Conservation (phyloP, 1,140 invertebrate species). For the Drosophila sproati region DNA sequence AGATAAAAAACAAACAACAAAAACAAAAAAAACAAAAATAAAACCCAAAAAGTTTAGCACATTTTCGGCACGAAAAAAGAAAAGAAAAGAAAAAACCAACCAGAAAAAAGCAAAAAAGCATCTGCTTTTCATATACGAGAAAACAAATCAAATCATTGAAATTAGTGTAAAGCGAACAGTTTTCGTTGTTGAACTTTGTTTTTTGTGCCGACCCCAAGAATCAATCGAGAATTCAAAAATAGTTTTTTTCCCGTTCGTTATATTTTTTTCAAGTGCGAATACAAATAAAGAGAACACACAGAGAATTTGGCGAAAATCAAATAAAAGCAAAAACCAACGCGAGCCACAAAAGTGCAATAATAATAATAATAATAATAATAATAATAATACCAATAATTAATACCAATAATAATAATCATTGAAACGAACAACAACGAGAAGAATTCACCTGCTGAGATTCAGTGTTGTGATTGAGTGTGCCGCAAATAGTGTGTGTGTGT, state of each 20-base stretch:
- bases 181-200: conserved; percentile 5
- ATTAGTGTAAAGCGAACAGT: conserved; percentile 38
- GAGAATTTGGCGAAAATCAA: neutral
- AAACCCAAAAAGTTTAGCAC: conserved; percentile 1
- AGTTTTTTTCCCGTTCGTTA: conserved; percentile 1
- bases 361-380: conserved; percentile 3
- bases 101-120: conserved; percentile 7
- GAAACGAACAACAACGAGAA: neutral
- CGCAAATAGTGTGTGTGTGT: too few relatives aligned
- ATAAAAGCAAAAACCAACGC: neutral
- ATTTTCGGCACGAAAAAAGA: conserved; percentile 12
- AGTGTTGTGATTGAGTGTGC: conserved; percentile 1
- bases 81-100: neutral
- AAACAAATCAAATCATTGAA: conserved; percentile 18
- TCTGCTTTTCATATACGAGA: neutral
- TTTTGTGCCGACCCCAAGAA: neutral
- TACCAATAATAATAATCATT: neutral
- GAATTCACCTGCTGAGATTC: neutral
- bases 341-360: conserved; percentile 13
- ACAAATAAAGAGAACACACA: neutral
- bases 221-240: neutral
- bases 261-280: conserved; percentile 5
- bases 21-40: conserved; percentile 15
- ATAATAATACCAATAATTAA: neutral
- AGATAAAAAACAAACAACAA: conserved; percentile 13